Conservation (phyloP, 1,140 invertebrate genomes). For the Megathymus violae region DNA sequence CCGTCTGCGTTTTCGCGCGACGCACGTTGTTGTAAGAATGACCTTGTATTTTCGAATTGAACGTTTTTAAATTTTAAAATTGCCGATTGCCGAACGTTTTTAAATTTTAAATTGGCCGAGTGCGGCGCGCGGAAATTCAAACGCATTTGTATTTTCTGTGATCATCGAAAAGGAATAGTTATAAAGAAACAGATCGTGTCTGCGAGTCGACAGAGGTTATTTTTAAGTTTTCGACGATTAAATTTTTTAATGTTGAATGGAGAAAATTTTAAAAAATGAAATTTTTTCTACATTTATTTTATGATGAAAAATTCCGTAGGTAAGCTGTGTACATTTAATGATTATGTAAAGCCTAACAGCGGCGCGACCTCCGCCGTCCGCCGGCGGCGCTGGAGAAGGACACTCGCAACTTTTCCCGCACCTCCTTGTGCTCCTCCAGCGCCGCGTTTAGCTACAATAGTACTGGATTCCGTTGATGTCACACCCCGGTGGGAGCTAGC, state of each 20-base stretch:
- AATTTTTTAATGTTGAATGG: conserved; percentile 74
- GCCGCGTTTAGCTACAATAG: conserved; percentile 68
- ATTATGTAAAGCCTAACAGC: conserved; percentile 70
- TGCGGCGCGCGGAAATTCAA: conserved; percentile 44
- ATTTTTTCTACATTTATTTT: conserved; percentile 81
- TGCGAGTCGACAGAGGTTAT: conserved; percentile 65
- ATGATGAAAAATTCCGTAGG: conserved; percentile 76
- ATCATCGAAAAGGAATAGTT: conserved; percentile 78
- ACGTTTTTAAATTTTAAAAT: conserved; percentile 63
- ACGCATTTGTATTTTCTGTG: conserved; percentile 65
- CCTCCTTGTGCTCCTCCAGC: conserved; percentile 49
- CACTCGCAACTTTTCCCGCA: conserved; percentile 25
- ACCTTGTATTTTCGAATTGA: conserved; percentile 68
- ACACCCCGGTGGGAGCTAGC: conserved; percentile 46
- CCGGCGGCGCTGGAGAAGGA: conserved; percentile 36
- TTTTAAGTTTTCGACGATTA: conserved; percentile 74
- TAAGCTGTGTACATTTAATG: conserved; percentile 80
- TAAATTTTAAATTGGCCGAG: conserved; percentile 42
- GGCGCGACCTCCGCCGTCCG: conserved; percentile 48
- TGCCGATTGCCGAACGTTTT: too few species aligned
- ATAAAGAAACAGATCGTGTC: conserved; percentile 66
- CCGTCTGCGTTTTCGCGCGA: conserved; percentile 47
- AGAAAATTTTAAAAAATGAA: conserved; percentile 56
- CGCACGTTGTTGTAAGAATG: conserved; percentile 56
- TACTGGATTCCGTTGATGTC: conserved; percentile 66